These are phyloP conservation scores for Eupeodes latifasciatus DNA, from an alignment of 2,888 invertebrate genomes.

Conservation along the genomic window DNA sequence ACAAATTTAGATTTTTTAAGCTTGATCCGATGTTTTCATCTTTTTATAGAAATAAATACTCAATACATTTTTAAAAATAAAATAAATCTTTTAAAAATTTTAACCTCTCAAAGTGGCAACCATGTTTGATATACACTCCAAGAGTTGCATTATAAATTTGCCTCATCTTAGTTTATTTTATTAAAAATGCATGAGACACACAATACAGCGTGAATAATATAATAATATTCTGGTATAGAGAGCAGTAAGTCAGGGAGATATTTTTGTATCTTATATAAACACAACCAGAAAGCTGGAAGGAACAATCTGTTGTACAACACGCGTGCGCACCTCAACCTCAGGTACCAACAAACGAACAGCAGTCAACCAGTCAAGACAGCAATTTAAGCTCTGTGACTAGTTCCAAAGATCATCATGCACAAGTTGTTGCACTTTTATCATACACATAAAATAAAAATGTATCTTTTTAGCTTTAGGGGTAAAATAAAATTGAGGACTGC, in stretches of 20 bases:
- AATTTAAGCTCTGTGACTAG: background rate
- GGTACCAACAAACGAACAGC: slow-evolving; percentile 21
- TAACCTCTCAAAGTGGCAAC: background rate
- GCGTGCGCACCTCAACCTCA: slow-evolving; percentile 57
- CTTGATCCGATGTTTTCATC: too few species aligned
- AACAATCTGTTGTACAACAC: slow-evolving; percentile 74
- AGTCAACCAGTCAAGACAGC: slow-evolving; percentile 14
- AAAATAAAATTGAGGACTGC: slow-evolving; percentile 56
- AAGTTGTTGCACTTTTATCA: slow-evolving; percentile 31
- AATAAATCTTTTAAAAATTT: background rate
- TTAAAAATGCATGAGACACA: slow-evolving; percentile 56
- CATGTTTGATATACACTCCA: background rate
- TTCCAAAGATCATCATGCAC: slow-evolving; percentile 31
- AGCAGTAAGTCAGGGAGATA: slow-evolving; percentile 62
- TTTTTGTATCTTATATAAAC: background rate
- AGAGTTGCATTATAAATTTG: slow-evolving; percentile 50
- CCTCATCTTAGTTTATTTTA: slow-evolving; percentile 38
- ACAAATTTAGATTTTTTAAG: too few species aligned
- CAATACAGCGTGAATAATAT: slow-evolving; percentile 56
- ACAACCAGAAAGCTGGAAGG: slow-evolving; percentile 46
- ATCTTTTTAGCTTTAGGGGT: slow-evolving; percentile 44
- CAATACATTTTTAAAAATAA: too few species aligned
- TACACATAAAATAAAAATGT: slow-evolving; percentile 12
- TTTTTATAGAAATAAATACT: too few species aligned
- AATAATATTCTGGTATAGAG: slow-evolving; percentile 39